A percentile compares a stretch with the other conserved stretches of the same genome.
These are phyloP conservation scores for Corydoras maculifer DNA, from an alignment of 2,113 vertebrate species.

Conservation along the genomic window DNA sequence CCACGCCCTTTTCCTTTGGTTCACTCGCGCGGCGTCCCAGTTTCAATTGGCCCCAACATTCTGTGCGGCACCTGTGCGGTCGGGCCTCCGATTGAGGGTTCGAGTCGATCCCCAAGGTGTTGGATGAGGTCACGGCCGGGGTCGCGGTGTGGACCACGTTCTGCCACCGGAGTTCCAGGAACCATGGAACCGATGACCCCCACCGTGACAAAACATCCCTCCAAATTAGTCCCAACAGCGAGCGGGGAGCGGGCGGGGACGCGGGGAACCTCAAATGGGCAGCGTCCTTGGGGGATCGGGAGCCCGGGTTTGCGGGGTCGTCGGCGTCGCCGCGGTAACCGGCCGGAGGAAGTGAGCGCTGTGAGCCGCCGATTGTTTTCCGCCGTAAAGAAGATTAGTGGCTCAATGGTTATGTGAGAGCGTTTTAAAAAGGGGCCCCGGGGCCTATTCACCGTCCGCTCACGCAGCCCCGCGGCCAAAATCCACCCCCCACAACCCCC, in stretches of 20 bases:
- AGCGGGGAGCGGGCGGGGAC: constrained; percentile 52
- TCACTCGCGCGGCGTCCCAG: too few relatives aligned
- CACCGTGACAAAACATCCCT: constrained; percentile 63
- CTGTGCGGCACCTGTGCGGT: too few relatives aligned
- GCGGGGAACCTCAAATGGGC: too few relatives aligned
- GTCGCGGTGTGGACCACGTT: too few relatives aligned
- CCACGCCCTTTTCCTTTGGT: too few relatives aligned
- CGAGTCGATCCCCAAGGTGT: too few relatives aligned
- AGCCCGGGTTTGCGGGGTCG: constrained; percentile 70
- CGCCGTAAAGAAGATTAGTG: constrained; percentile 72
- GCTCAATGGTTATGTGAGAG: constrained; percentile 69
- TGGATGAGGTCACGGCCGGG: too few relatives aligned
- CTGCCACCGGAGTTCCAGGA: too few relatives aligned
- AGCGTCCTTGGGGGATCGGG: constrained; percentile 65
- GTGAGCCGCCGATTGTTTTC: constrained; percentile 69
- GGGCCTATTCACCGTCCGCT: constrained; percentile 57
- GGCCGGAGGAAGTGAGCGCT: constrained; percentile 62
- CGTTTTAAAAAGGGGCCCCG: constrained; percentile 59
- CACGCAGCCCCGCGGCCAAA: constrained; percentile 47
- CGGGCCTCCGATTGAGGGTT: too few relatives aligned
- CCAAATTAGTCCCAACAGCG: constrained; percentile 71
- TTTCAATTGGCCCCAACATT: too few relatives aligned
- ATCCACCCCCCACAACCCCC: constrained; percentile 16
- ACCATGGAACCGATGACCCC: constrained; percentile 29
- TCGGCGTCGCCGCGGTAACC: constrained; percentile 72